A percentile compares a stretch with the other conserved stretches of the same genome.
Evolutionary conservation across 2,113 vertebrate genomes (phyloP).

Genomic region (Accipiter cooperii): DNA sequence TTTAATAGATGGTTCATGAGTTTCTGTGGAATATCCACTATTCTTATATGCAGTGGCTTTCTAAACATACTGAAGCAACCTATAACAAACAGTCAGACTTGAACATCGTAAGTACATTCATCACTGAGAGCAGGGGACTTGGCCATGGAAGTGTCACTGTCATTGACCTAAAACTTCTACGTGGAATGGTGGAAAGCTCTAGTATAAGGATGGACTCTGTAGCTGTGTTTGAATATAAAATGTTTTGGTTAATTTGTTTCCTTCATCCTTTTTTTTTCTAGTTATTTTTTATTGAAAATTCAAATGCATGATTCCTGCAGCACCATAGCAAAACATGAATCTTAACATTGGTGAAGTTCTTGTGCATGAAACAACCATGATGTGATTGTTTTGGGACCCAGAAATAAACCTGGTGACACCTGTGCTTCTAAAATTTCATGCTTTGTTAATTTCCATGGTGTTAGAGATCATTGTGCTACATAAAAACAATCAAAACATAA

Average conservation of each 20-base stretch:
- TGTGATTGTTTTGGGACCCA: background rate
- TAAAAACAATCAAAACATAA: background rate
- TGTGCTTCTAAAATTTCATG: background rate
- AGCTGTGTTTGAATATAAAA: background rate
- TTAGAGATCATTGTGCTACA: background rate
- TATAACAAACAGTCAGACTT: background rate
- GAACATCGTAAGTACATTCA: background rate
- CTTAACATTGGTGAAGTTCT: background rate
- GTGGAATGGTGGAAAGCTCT: background rate
- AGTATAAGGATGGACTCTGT: background rate
- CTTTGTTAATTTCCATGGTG: background rate
- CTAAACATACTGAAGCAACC: background rate
- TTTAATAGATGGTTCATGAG: background rate
- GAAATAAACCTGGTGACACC: background rate
- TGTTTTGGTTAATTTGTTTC: background rate
- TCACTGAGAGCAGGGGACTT: background rate
- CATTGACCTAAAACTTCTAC: background rate
- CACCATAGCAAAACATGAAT: fast-evolving
- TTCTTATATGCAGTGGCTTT: background rate
- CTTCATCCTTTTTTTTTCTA: background rate
- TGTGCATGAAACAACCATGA: background rate
- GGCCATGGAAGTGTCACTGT: background rate
- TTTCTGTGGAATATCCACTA: background rate
- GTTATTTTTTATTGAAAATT: background rate
- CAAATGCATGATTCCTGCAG: background rate